Conservation (phyloP, 2,888 invertebrate species). For the Ferrisia virgata region DNA sequence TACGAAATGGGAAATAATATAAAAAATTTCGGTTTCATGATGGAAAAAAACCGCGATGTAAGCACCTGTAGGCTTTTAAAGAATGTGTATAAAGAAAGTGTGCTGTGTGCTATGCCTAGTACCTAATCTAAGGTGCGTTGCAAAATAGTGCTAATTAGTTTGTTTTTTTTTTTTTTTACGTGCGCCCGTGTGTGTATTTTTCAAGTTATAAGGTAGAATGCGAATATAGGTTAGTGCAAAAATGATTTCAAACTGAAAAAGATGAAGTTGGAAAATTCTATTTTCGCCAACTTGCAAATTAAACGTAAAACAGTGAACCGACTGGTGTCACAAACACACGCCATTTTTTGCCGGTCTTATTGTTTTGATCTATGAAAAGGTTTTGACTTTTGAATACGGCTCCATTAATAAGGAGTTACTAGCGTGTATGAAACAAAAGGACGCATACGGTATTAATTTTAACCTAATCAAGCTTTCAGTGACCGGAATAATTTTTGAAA, state of each 20-base stretch:
- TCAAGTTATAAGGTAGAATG: not conserved
- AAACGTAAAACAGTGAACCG: not conserved
- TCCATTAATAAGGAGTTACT: not conserved
- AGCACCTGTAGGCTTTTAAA: too few relatives aligned
- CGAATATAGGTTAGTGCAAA: not conserved
- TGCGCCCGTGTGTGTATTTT: too few relatives aligned
- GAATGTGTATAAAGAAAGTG: not conserved
- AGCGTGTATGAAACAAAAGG: not conserved
- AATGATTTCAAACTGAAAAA: not conserved
- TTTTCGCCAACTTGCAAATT: constrained; percentile 16
- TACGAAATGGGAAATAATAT: too few relatives aligned
- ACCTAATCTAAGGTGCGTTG: not conserved
- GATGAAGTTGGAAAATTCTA: not conserved
- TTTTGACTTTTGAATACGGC: constrained; percentile 15
- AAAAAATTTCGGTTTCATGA: too few relatives aligned
- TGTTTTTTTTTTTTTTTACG: too few relatives aligned
- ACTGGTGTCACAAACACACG: constrained; percentile 15
- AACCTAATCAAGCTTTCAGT: not conserved
- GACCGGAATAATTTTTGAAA: not conserved
- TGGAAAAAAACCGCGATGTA: too few relatives aligned
- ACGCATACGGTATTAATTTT: not conserved
- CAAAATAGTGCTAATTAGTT: not conserved
- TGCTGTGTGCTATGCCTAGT: too few relatives aligned
- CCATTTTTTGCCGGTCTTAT: constrained; percentile 9
- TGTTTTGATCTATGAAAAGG: constrained; percentile 10